These are phyloP conservation scores for Anguilla rostrata DNA, from an alignment of 2,113 vertebrate species.

Conservation along the genomic window DNA sequence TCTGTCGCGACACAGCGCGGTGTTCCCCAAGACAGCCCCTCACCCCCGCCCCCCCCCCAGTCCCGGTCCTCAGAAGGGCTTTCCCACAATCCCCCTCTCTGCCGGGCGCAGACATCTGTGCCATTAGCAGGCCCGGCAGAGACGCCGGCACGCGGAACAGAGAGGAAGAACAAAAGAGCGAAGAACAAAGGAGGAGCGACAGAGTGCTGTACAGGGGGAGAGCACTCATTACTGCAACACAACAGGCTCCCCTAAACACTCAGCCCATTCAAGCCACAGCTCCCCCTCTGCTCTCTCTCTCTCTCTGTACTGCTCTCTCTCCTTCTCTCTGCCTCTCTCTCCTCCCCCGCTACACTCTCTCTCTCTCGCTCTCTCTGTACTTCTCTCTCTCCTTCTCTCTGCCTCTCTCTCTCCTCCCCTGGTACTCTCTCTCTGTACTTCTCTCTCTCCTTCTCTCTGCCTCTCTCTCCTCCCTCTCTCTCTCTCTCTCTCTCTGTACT, in stretches of 20 bases:
- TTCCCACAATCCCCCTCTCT: not conserved
- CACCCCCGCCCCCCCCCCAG: too few relatives aligned
- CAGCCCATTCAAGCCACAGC: not conserved
- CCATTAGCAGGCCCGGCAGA: slow-evolving; percentile 30
- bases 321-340: too few relatives aligned
- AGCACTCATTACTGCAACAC: slow-evolving; percentile 13
- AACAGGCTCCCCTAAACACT: not conserved
- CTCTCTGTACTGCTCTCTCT: too few relatives aligned
- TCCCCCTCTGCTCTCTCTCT: not conserved
- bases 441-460: too few relatives aligned
- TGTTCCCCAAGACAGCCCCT: not conserved
- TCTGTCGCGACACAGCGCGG: not conserved
- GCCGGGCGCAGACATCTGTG: slow-evolving; percentile 20
- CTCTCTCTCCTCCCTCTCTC: too few relatives aligned
- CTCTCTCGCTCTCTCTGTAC: too few relatives aligned
- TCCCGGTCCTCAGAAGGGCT: not conserved
- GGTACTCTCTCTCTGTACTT: too few relatives aligned
- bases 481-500: too few relatives aligned
- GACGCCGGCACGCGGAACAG: slow-evolving; percentile 4
- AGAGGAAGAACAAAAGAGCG: slow-evolving; percentile 7
- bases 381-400: too few relatives aligned
- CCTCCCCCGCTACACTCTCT: too few relatives aligned
- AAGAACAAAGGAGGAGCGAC: not conserved
- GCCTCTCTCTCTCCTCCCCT: too few relatives aligned
- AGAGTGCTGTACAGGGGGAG: not conserved